These are phyloP conservation scores for Rhaphigaster nebulosa DNA, from an alignment of 2,888 invertebrate genomes.

Conservation along the genomic window DNA sequence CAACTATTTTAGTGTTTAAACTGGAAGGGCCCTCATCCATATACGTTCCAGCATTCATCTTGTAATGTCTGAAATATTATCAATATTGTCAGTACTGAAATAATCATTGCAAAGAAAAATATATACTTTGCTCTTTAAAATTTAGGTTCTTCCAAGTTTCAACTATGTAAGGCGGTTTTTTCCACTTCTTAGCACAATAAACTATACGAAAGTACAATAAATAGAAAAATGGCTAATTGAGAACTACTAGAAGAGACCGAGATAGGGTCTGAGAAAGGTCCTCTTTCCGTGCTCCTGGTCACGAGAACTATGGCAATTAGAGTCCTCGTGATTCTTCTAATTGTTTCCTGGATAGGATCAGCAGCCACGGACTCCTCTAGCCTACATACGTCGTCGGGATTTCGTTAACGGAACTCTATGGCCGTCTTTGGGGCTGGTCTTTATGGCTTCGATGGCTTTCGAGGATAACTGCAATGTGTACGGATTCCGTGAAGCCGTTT, in stretches of 20 bases:
- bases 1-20: no score
- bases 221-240: constrained; percentile 2
- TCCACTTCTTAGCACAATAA: background rate
- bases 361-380: constrained; percentile 39
- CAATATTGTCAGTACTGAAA: no score
- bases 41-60: no score
- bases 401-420: constrained; percentile 35
- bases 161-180: no score
- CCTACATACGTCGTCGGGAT: constrained; percentile 17
- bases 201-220: background rate
- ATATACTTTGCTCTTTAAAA: background rate
- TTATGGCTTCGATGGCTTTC: background rate
- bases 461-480: background rate
- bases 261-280: constrained; percentile 14
- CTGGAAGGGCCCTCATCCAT: no score
- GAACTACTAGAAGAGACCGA: background rate
- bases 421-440: background rate
- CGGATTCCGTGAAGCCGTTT: background rate
- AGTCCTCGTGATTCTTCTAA: constrained; percentile 44
- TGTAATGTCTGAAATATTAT: no score
- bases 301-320: constrained; percentile 48
- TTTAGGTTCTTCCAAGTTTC: background rate
- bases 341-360: constrained; percentile 44
- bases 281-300: constrained; percentile 29
- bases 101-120: no score